Evolutionary conservation across 30 jellyfish, hydroid and myxozoan genomes (phyloP), one percentile per base, ranked within the genome.

Genomic region (Catostylus mosaicus): DNA sequence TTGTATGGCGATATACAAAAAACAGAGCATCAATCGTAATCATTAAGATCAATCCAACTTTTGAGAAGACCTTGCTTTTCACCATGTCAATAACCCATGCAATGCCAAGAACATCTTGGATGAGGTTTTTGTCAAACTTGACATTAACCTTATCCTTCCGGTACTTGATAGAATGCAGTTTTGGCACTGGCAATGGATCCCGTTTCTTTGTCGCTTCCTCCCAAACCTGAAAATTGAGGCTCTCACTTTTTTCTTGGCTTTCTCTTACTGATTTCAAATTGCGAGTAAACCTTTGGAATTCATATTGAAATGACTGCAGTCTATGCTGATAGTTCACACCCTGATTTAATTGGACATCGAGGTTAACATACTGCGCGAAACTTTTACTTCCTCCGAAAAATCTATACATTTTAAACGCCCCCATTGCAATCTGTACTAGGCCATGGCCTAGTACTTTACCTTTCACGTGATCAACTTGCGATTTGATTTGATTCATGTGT

Each of bases 1-100:
- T 34, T 30, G 92, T 82, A 47, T 82, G 92, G n/a, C 92, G 92
- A 40, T 82, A 82, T 23, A 82, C 67, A 47, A 82, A 82, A 36
- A 82, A 69, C 92, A 82, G 40, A 9, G 75, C 92, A 36, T 82
- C 92, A 0, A 57, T 14, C 1, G 78, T 35, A 18, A 82, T 20
- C 85, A 82, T 69, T 30, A 82, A 12, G 0, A 60, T 57, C 80
- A 29, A 43, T 0, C 80, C 92, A 27, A 62, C 63, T 23, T 51
- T 32, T 29, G 92, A 52, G 40, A 68, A 37, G 3, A 82, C 31
- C 36, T 82, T 68, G 11, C 59, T 63, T 33, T 56, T 82, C 71
- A 56, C 47, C 52, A 82, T 5, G 27, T 82, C 52, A 37, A 45
- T 1, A 34, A 82, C 43, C 92, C 92, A 82, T 16, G 85, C n/a